Base-by-base conservation (phyloP, 1,140 invertebrate species). In the Neuroterus valhalla region DNA sequence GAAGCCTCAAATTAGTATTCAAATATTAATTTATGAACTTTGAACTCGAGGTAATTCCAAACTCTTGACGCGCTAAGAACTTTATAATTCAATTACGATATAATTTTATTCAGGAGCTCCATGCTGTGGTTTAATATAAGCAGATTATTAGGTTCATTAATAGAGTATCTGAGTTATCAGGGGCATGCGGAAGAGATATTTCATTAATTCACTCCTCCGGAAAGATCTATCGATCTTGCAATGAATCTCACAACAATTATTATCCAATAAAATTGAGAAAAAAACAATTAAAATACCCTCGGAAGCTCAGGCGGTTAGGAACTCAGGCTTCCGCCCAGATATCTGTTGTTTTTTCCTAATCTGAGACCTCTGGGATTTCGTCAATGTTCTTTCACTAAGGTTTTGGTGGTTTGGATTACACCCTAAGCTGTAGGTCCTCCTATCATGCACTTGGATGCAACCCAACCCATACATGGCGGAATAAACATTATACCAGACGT, bases 101-200 rank as follows among this genome's bases (percentile, higher is more conserved):
- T n/a, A 62, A 38, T 62, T 31, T 62, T 62, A 62, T 62, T 38
- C 55, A 62, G 23, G 15, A 62, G 55, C 26, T 26, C 23, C 31
- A 26, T 62, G 26, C 23, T 62, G 55, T 26, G 55, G 55, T 38
- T 62, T 62, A 62, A 62, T 62, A 38, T 62, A 62, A 62, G 31
- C 55, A 38, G 55, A 62, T 62, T 62, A 62, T 62, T 62, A 62
- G 31, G 55, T 62, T 62, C 55, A 26, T 26, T 62, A 62, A 62
- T 62, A 15, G 31, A 38, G 55, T 62, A 23, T 31, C 14, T 62
- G 26, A 62, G 31, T 62, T 62, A 62, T 62, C 26, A n/a, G 55
- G 31, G 55, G 31, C 31, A n/a, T 26, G 55, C n/a, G 6, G 31
- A 31, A 62, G 31, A 62, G 55, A 31, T 26, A 31, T 62, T 62